phyloP scores from a whole-genome alignment of 1,140 invertebrate genomes.

The Globodera rostochiensis region DNA sequence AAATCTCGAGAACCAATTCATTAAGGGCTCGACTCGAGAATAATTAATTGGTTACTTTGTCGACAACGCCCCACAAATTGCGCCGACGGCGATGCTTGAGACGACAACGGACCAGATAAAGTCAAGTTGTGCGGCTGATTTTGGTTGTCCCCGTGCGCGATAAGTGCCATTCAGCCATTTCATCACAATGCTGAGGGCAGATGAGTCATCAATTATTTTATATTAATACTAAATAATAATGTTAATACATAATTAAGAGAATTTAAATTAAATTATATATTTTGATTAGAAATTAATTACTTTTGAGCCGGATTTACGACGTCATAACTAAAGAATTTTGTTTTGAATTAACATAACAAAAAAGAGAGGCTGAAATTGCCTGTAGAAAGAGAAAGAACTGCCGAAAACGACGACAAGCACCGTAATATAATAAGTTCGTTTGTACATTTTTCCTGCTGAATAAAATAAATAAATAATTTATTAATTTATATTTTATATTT shows the following conservation, averaged over 20 bases:
- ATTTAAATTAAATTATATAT: not conserved
- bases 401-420: constrained; percentile 14
- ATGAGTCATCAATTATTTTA: not conserved
- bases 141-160: constrained; percentile 25
- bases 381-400: constrained; percentile 7
- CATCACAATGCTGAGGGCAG: constrained; percentile 11
- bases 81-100: constrained; percentile 68
- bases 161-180: constrained; percentile 62
- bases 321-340: constrained; percentile 58
- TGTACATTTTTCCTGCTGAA: constrained; percentile 8
- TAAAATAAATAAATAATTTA: not conserved
- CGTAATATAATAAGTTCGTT: constrained; percentile 5
- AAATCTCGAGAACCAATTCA: too few relatives aligned
- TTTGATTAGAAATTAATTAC: constrained; percentile 27
- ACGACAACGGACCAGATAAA: constrained; percentile 67
- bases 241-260: not conserved
- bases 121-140: constrained; percentile 43
- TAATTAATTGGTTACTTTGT: constrained; percentile 37
- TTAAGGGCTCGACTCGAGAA: too few relatives aligned
- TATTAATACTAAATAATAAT: too few relatives aligned
- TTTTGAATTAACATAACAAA: not conserved
- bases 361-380: not conserved
- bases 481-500: too few relatives aligned
- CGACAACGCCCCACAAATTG: constrained; percentile 67
- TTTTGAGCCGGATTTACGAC: constrained; percentile 60